Evolutionary conservation across 30 jellyfish, hydroid and myxozoan species (phyloP), one percentile per base, ranked within the genome.

Genomic region (Turritopsis dohrnii): DNA sequence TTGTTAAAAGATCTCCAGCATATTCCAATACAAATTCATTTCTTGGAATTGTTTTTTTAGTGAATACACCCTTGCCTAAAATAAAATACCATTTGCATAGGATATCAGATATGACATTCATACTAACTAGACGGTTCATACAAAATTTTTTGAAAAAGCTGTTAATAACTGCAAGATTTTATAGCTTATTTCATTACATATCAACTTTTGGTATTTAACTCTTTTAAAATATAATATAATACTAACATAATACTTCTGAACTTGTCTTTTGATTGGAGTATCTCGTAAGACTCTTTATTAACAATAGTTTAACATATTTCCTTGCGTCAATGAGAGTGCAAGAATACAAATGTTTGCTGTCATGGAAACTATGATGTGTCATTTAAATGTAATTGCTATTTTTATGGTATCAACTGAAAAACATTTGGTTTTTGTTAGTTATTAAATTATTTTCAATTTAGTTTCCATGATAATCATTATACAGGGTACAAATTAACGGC

Each of bases 51-150:
- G 16, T 69, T 9, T 69, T 27, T 69, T 69, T 69, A 69, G 77
- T 69, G 77, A 69, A 69, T 27, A 69, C 77, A 69, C 77, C 77
- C 77, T 69, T 69, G 9, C 77, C 77, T 69, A 69, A 69, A 69
- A 0, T n/a, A 69, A 69, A 69, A 69, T 69, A 69, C 30, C 28
- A 41, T 41, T 41, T 13, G 13, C 13, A 41, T 41, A 41, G 60
- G 60, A 41, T 41, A 41, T 41, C 60, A 41, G 60, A 41, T 41
- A 41, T 41, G 60, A 13, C 13, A 41, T 41, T 41, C 60, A 41
- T 41, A 41, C 5, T 3, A 41, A 41, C 60, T 3, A 41, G 60
- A 41, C 60, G 13, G 60, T 41, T 41, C 60, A 41, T 13, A 41
- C 60, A 41, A 41, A 41, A 3, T 5, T 41, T 41, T 41, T 5